Percentiles rank a stretch among this genome's conserved stretches.
phyloP scores from a whole-genome alignment of 2,797 vertebrate genomes.

The Bufotes viridis region DNA sequence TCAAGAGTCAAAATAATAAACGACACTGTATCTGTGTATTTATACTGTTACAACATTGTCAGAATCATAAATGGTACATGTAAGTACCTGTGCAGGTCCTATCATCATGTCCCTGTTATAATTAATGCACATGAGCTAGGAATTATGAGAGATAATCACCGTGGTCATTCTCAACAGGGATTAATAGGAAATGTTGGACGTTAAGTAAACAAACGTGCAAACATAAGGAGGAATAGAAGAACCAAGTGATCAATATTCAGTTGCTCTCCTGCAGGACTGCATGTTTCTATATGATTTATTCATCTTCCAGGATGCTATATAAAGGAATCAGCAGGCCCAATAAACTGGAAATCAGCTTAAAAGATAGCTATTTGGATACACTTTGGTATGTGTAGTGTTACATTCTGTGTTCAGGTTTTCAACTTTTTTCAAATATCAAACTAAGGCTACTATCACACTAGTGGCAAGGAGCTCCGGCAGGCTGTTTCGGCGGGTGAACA shows the following conservation, averaged over 20 bases:
- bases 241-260: conserved; percentile 56
- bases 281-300: conserved; percentile 59
- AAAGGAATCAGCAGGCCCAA: conserved; percentile 46
- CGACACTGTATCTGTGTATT: background rate
- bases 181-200: conserved; percentile 31
- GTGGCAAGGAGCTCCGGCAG: too few species aligned
- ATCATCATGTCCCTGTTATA: background rate
- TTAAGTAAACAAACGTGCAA: conserved; percentile 41
- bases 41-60: background rate
- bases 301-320: conserved; percentile 31
- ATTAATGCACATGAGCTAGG: conserved; percentile 18
- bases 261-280: conserved; percentile 43
- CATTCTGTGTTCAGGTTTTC: background rate
- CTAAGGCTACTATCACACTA: too few species aligned
- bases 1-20: background rate
- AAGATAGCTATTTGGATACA: conserved; percentile 37
- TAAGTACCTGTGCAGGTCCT: background rate
- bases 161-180: background rate
- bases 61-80: background rate
- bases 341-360: conserved; percentile 49
- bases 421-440: background rate
- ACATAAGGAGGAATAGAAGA: conserved; percentile 38
- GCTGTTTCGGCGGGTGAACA: too few species aligned
- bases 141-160: conserved; percentile 12
- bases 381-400: background rate